Evolutionary conservation across 2,888 invertebrate species (phyloP).

Genomic region (Tridacna gigas): DNA sequence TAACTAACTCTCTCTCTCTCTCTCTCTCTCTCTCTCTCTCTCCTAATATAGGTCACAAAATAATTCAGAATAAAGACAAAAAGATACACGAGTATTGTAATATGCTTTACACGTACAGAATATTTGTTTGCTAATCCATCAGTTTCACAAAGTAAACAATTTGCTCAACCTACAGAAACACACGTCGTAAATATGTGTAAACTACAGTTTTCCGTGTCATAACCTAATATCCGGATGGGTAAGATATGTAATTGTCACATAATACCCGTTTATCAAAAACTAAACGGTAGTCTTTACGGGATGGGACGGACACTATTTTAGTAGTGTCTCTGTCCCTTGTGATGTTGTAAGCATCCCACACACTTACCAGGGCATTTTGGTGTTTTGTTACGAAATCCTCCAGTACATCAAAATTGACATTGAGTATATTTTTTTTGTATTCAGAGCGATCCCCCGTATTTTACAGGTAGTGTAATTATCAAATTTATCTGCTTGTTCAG

Average conservation of each 20-base stretch:
- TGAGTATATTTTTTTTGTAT: constrained; percentile 52
- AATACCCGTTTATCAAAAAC: constrained; percentile 17
- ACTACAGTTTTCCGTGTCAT: too few relatives aligned
- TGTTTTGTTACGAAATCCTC: too few relatives aligned
- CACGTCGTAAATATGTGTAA: too few relatives aligned
- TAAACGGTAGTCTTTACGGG: neutral
- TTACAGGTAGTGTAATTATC: constrained; percentile 66
- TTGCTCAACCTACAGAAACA: too few relatives aligned
- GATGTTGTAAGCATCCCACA: constrained; percentile 18
- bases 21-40: too few relatives aligned
- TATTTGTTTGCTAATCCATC: too few relatives aligned
- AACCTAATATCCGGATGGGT: constrained; percentile 12
- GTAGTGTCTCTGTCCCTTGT: neutral
- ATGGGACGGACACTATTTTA: neutral
- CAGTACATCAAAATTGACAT: constrained; percentile 66
- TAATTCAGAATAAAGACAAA: too few relatives aligned
- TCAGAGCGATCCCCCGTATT: constrained; percentile 72
- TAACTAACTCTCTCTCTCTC: too few relatives aligned
- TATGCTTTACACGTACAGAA: too few relatives aligned
- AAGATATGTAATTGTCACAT: neutral
- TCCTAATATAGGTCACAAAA: too few relatives aligned
- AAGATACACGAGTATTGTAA: too few relatives aligned
- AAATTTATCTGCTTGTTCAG: constrained; percentile 32
- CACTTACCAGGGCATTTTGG: neutral
- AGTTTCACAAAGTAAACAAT: too few relatives aligned